phyloP scores from a whole-genome alignment of 2,888 invertebrate species.

The Hemicrepidius hirtus region DNA sequence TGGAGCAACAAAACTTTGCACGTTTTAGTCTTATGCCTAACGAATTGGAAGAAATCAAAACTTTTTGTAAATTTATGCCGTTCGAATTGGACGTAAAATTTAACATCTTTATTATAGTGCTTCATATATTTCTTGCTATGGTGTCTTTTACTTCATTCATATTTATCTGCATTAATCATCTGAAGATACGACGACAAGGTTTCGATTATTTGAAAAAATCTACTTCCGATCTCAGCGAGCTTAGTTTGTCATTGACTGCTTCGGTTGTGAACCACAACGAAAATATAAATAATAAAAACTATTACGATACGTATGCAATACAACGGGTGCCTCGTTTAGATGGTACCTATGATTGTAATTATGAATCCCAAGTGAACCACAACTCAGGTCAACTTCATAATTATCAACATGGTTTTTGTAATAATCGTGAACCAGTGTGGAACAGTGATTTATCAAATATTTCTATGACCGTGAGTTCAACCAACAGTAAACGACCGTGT shows the following conservation, averaged over 20 bases:
- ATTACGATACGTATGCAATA: constrained; percentile 68
- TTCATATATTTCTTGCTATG: constrained; percentile 73
- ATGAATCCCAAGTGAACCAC: constrained; percentile 54
- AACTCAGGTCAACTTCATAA: constrained; percentile 48
- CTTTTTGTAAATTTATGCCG: constrained; percentile 71
- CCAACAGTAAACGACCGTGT: constrained; percentile 73
- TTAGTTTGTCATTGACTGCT: constrained; percentile 62
- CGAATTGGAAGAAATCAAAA: constrained; percentile 27
- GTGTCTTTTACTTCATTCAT: constrained; percentile 72
- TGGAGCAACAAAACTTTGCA: constrained; percentile 44
- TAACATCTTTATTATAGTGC: constrained; percentile 73
- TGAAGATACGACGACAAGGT: constrained; percentile 61
- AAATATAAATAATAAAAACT: constrained; percentile 60
- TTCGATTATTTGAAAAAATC: constrained; percentile 70
- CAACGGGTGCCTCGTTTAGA: constrained; percentile 56
- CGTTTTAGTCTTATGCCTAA: constrained; percentile 38
- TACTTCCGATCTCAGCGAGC: constrained; percentile 69
- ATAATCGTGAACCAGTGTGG: constrained; percentile 60
- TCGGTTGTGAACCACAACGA: constrained; percentile 58
- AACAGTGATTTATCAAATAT: constrained; percentile 73
- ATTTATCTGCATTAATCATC: constrained; percentile 67
- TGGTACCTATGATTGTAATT: constrained; percentile 41
- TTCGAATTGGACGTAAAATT: constrained; percentile 72
- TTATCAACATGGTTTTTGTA: constrained; percentile 53
- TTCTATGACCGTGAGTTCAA: constrained; percentile 75